phyloP scores from a whole-genome alignment of 2,113 vertebrate species.

The Myrmecophaga tridactyla region DNA sequence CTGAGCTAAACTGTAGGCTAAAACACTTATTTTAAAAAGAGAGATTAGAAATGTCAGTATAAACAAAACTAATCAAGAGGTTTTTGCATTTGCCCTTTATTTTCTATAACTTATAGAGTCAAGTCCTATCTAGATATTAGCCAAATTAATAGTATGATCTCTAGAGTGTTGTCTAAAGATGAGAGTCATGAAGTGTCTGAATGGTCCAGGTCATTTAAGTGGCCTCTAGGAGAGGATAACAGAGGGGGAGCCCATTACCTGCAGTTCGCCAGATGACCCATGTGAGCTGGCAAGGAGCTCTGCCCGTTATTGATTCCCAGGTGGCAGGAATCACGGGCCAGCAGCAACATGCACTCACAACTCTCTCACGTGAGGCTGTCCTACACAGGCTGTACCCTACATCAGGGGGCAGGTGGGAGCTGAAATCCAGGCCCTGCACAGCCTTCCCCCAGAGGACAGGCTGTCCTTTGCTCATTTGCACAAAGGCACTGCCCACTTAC shows the following conservation, averaged over 20 bases:
- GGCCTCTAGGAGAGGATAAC: not conserved
- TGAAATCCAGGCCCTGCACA: not conserved
- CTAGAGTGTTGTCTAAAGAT: not conserved
- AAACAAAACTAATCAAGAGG: not conserved
- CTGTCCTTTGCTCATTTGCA: not conserved
- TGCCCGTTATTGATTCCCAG: no score
- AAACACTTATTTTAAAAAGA: not conserved
- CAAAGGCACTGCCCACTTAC: not conserved
- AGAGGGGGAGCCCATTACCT: not conserved
- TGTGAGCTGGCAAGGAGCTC: not conserved
- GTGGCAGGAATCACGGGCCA: not conserved
- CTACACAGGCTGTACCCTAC: not conserved
- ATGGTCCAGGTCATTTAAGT: not conserved
- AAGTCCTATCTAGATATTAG: not conserved
- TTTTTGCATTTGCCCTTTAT: not conserved
- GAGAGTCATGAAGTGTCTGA: not conserved
- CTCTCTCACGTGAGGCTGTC: not conserved
- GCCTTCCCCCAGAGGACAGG: not conserved
- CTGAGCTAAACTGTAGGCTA: not conserved
- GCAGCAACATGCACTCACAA: not conserved
- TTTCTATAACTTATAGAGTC: not conserved
- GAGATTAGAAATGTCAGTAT: constrained; percentile 13
- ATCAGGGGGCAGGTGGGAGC: not conserved
- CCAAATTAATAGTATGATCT: not conserved
- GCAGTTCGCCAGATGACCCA: not conserved